Evolutionary conservation across 2,888 invertebrate species (phyloP).

Genomic region (Oscheius myriophilus): DNA sequence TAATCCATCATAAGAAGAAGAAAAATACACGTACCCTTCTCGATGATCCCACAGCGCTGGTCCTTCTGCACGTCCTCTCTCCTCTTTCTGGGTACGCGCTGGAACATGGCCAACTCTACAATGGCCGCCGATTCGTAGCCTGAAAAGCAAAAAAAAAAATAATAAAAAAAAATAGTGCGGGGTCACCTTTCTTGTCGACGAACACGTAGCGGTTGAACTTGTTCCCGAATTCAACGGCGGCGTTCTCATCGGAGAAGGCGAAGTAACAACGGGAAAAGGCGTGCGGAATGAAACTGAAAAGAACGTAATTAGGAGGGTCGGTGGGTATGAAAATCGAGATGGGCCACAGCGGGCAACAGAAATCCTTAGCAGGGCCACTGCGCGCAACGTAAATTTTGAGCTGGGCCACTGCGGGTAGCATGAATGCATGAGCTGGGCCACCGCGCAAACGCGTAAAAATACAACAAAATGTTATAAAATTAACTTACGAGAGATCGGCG

Average conservation of each 20-base stretch:
- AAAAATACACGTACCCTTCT: slow-evolving; percentile 8
- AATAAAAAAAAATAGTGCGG: not conserved
- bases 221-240: slow-evolving; percentile 22
- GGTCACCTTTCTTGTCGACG: slow-evolving; percentile 26
- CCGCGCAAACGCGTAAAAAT: no score
- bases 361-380: no score
- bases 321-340: not conserved
- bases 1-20: no score
- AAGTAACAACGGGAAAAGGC: slow-evolving; percentile 29
- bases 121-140: slow-evolving; percentile 27
- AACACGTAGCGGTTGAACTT: slow-evolving; percentile 31
- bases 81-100: slow-evolving; percentile 11
- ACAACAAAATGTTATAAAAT: not conserved
- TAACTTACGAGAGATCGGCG: slow-evolving; percentile 25
- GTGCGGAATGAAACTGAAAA: slow-evolving; percentile 27
- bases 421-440: no score
- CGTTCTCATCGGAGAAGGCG: slow-evolving; percentile 19
- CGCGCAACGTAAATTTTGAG: no score
- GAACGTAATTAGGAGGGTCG: no score
- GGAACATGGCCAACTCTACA: slow-evolving; percentile 27
- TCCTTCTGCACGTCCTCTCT: slow-evolving; percentile 25
- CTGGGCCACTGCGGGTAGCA: no score
- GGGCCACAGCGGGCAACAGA: no score
- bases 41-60: slow-evolving; percentile 26
- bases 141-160: not conserved